Evolutionary conservation across 2,113 vertebrate genomes (phyloP), one percentile per base, ranked within the genome.

Genomic region (Catagonus wagneri): DNA sequence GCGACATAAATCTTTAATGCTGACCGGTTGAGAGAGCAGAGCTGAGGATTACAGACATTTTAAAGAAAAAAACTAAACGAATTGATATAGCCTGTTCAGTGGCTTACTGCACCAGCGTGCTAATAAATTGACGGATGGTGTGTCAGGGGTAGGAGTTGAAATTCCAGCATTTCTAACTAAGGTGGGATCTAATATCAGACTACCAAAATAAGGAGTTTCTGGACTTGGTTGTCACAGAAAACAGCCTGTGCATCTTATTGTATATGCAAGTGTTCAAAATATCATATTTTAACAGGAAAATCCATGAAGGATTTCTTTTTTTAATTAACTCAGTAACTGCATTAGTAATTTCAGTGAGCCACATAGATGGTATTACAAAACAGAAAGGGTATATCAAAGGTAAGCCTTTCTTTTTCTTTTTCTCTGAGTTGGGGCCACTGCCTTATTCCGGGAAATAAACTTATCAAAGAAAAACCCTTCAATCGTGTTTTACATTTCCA

Each of bases 1-100:
- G 98, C 99, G 98, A 98, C 98, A 99, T 98, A 98, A 99, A 99
- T 99, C 99, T 99, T 99, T 99, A 99, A 99, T 99, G 99, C 91
- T 98, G 98, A 98, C 98, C 97, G 98, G 98, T 98, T 98, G 99
- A 97, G 98, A 99, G 98, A 99, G 98, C 98, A 98, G 98, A 99
- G 98, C 98, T 98, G 98, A 99, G 98, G 98, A 99, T 99, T 99
- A 98, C 98, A 99, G 98, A 98, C 98, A 98, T 98, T 99, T 99
- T 99, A 98, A 98, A 98, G 97, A 96, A 87, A 97, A 96, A 89
- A 87, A 80, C 98, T 98, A 97, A 98, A 98, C 83, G 97, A 98
- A 98, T 98, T 98, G 98, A 98, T 98, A 98, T 86, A 97, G 98
- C 97, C 98, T 98, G 97, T 97, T 98, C 98, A 98, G 98, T 98